Base-by-base conservation (phyloP, 2,888 invertebrate species). In the Caenorhabditis sp. region DNA sequence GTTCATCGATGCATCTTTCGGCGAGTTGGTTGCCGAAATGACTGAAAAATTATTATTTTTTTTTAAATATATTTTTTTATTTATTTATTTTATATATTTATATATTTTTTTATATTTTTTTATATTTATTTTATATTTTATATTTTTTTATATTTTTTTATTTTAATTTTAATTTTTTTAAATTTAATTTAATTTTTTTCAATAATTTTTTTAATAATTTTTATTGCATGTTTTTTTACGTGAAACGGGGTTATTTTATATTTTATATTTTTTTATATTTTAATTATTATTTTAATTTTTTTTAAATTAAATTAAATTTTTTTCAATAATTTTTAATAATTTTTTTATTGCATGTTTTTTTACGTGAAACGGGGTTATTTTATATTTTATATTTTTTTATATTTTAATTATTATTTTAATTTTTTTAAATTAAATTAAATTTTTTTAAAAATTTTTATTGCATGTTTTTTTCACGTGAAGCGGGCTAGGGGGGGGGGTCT, bases 11-110 rank as follows among this genome's bases (percentile, higher is more conserved):
- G 15, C 84, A 81, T 39, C 85, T 53, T 32, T 83, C 85, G 27
- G 88, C 86, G 6, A 88, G 76, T 13, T 83, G 83, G 45, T 88
- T 88, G n/a, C 85, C 86, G 48, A 88, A 82, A 55, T 88, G 87
- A 65, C 87, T 88, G 74, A 50, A 83, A 55, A 26, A 17, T 3
- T 24, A 2, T 26, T 15, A 15, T 15, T 41, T 41, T 17, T 15
- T 15, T 27, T 27, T 43, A 30, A 30, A 30, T 30, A 30, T 7
- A 30, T 45, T 46, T 46, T 26, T 46, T 2, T 27, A 27, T 20
- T 15, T 2, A 37, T 20, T 45, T 61, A 30, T n/a, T 27, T 15
- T 17, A 24, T 43, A 2, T 24, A 24, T 24, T 26, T 26, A 1
- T 13, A 11, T 45, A 6, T 30, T 35, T 41, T 30, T 39, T n/a